Evolutionary conservation across 2,797 vertebrate genomes (phyloP).

Genomic region (Macrochelys suwanniensis): DNA sequence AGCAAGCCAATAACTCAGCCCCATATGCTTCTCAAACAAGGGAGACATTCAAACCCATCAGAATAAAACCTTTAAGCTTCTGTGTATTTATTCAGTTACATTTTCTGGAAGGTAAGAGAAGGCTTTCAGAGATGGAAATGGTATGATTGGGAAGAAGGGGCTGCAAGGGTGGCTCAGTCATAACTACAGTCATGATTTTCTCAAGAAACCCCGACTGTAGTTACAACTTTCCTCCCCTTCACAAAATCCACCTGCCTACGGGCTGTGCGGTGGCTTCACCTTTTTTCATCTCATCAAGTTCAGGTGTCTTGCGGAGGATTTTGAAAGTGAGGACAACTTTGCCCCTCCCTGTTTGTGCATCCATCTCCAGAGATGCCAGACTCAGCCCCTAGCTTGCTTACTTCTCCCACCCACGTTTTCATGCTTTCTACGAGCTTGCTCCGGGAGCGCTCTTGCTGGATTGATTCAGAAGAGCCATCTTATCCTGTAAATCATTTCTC

Average conservation of each 20-base stretch:
- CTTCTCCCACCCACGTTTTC: neutral
- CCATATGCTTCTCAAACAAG: neutral
- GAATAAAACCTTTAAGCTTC: neutral
- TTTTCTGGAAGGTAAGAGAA: neutral
- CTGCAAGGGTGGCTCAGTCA: neutral
- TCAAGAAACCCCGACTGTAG: rapidly evolving
- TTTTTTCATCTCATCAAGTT: neutral
- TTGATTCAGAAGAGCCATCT: neutral
- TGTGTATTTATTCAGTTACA: rapidly evolving
- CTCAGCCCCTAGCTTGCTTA: neutral
- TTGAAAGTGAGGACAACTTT: neutral
- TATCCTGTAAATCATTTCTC: neutral
- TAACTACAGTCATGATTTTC: neutral
- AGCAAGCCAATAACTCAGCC: neutral
- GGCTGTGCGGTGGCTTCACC: neutral
- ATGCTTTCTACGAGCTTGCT: neutral
- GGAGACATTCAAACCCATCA: neutral
- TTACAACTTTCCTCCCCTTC: neutral
- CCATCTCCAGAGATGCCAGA: neutral
- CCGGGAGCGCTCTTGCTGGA: neutral
- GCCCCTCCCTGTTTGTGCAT: neutral
- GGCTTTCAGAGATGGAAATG: neutral
- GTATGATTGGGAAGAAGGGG: neutral
- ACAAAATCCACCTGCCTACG: neutral
- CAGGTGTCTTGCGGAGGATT: neutral